phyloP scores from a whole-genome alignment of 2,797 vertebrate genomes.

The Gobionotothen gibberifrons region DNA sequence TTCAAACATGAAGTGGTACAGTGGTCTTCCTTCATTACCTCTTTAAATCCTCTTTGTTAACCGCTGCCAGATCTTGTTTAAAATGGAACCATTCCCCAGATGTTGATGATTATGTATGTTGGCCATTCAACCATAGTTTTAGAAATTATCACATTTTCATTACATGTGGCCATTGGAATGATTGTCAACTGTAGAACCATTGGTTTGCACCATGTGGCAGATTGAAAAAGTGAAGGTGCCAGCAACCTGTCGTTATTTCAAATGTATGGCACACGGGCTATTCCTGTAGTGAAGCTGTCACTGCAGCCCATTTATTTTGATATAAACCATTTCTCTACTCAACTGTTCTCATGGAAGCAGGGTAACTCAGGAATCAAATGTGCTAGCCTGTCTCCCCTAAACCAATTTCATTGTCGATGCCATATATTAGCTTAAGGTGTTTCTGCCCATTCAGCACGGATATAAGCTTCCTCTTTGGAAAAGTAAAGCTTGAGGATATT shows the following conservation, averaged over 20 bases:
- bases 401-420: conserved; percentile 41
- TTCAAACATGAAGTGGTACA: too few relatives aligned
- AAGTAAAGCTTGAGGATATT: conserved; percentile 9
- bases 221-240: conserved; percentile 2
- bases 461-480: conserved; percentile 23
- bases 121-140: not conserved
- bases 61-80: not conserved
- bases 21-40: too few relatives aligned
- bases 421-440: conserved; percentile 25
- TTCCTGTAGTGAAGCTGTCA: conserved; percentile 41
- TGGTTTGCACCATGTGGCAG: not conserved
- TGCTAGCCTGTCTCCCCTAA: conserved; percentile 15
- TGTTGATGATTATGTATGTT: conserved; percentile 10
- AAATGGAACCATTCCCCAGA: not conserved
- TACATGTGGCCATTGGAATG: not conserved
- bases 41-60: too few relatives aligned
- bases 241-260: conserved; percentile 5
- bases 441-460: conserved; percentile 22
- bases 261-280: conserved; percentile 5
- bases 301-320: conserved; percentile 31
- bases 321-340: conserved; percentile 42
- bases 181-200: not conserved
- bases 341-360: conserved; percentile 27
- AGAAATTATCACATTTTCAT: too few relatives aligned
- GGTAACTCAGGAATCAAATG: conserved; percentile 32